Evolutionary conservation across 2,113 vertebrate species (phyloP), one percentile per base, ranked within the genome.

Genomic region (Merops nubicus): DNA sequence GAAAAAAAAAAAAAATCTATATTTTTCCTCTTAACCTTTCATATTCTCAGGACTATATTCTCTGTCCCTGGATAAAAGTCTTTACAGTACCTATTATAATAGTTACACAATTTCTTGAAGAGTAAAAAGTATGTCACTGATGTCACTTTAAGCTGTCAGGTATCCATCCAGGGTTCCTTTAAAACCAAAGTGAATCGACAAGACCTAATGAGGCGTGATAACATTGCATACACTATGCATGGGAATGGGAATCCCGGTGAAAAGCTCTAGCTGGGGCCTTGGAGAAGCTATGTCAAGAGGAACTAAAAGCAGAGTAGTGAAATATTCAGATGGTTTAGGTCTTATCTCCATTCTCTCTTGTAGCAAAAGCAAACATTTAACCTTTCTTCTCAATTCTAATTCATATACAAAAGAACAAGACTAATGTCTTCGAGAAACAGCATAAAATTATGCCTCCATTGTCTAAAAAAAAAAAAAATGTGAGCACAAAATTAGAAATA

Each of bases 11-110:
- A 22, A 18, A 36, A 38, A 28, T 75, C 40, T 91, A 1, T 48
- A 63, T 84, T 93, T 94, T 94, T 8, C 8, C 11, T 82, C 50
- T 93, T 95, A 36, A 43, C 45, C 34, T 88, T 93, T 92, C 75
- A 42, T 70, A 43, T 77, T 77, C 73, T 88, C 16, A 60, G 19
- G 42, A 68, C 62, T 91, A 18, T 76, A 56, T 76, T 91, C 38
- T 57, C 19, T 5, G 48, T 51, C n/a, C 22, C 40, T 63, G 63
- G 77, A 86, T 91, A 76, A 85, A 89, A 74, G 16, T 63, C 68
- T 91, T 74, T 88, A 69, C 67, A 51, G 12, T 60, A 6, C 43
- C 6, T 29, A 53, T 89, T 88, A 25, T 42, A 82, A 83, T 40
- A 85, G 45, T 69, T 88, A 42, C n/a, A 73, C 43, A 57, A 31